These are phyloP conservation scores for Psylliodes chrysocephalus DNA, from an alignment of 2,888 invertebrate genomes.

Conservation along the genomic window DNA sequence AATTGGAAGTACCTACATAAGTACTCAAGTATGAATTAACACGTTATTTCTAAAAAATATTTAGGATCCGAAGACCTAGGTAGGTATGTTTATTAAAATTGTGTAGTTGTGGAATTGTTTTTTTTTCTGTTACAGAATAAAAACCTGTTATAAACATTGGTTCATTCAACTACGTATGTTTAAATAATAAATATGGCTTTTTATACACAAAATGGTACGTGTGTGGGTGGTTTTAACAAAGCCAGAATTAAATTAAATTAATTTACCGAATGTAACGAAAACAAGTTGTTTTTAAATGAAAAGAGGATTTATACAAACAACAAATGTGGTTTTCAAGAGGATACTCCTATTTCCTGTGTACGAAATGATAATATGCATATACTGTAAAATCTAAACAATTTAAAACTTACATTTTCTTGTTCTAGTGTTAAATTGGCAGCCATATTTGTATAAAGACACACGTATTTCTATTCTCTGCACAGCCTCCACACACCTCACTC, in stretches of 20 bases:
- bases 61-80: too few species aligned
- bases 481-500: slow-evolving; percentile 22
- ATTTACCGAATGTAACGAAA: background rate
- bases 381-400: slow-evolving; percentile 8
- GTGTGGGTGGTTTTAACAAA: slow-evolving; percentile 9
- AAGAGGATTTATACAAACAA: background rate
- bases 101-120: background rate
- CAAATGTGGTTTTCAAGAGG: background rate
- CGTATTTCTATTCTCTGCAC: slow-evolving; percentile 37
- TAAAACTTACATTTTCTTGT: slow-evolving; percentile 78
- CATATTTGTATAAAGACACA: slow-evolving; percentile 61
- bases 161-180: background rate
- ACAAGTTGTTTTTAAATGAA: slow-evolving; percentile 1
- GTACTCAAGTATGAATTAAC: too few species aligned
- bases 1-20: too few species aligned
- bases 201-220: background rate
- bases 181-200: background rate
- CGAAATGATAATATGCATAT: background rate
- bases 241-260: background rate
- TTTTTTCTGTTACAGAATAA: background rate
- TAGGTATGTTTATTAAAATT: too few species aligned
- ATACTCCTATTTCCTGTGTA: background rate
- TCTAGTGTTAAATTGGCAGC: slow-evolving; percentile 81
- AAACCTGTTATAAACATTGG: background rate
- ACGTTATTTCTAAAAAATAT: too few species aligned